phyloP scores from a whole-genome alignment of 2,797 vertebrate species.

The Esox lucius region DNA sequence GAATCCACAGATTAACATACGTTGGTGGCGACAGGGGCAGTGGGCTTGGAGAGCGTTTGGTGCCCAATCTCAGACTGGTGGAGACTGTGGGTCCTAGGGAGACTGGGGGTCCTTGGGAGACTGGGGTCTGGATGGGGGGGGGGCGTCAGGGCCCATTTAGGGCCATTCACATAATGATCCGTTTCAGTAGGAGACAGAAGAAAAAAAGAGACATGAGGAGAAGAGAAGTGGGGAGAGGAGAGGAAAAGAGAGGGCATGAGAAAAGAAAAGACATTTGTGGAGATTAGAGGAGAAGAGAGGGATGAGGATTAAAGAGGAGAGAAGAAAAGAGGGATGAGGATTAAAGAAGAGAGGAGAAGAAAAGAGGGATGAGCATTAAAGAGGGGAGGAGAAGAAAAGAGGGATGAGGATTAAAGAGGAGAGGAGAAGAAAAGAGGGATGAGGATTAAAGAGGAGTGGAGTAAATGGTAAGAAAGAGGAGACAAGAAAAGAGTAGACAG shows the following conservation, averaged over 20 bases:
- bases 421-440: too few species aligned
- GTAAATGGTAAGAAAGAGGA: too few species aligned
- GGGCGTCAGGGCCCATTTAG: too few species aligned
- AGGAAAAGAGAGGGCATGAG: neutral
- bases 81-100: neutral
- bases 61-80: neutral
- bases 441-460: too few species aligned
- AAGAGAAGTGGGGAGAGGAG: neutral
- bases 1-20: conserved; percentile 55
- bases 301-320: neutral
- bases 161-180: neutral
- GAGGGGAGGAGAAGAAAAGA: too few species aligned
- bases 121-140: too few species aligned
- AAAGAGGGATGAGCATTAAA: too few species aligned
- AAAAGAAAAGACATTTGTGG: neutral
- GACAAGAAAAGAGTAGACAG: too few species aligned
- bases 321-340: neutral
- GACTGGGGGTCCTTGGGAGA: too few species aligned
- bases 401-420: too few species aligned
- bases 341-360: too few species aligned
- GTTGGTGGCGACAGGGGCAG: neutral
- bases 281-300: neutral
- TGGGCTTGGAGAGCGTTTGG: neutral
- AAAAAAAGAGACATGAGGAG: neutral
- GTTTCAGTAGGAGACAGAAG: neutral